Percentiles rank a stretch among this genome's conserved stretches.
phyloP scores from a whole-genome alignment of 2,113 vertebrate species.

The Silurus asotus region DNA sequence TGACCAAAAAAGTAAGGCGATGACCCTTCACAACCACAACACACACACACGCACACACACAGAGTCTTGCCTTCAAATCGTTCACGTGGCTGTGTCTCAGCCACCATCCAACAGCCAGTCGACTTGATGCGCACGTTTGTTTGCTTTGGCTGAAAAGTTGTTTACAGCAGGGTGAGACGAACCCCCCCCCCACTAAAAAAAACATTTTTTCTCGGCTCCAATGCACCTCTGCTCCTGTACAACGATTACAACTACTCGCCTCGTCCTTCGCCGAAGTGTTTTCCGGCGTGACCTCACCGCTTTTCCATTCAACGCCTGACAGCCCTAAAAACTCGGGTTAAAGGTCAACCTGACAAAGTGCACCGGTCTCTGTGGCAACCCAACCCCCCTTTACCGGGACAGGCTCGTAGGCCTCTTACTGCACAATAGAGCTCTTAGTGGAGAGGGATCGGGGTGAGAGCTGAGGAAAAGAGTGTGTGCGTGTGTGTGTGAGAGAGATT shows the following conservation, averaged over 20 bases:
- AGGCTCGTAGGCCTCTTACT: conserved; percentile 79
- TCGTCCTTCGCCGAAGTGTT: conserved; percentile 73
- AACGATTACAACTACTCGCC: conserved; percentile 60
- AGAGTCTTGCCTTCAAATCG: too few relatives aligned
- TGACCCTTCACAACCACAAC: neutral
- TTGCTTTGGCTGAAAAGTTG: conserved; percentile 42
- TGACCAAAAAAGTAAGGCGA: neutral
- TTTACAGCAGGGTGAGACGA: conserved; percentile 44
- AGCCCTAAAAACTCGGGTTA: conserved; percentile 73
- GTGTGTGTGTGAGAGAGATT: conserved; percentile 17
- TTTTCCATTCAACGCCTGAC: conserved; percentile 71
- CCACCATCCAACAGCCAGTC: conserved; percentile 9
- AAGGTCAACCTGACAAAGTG: conserved; percentile 78
- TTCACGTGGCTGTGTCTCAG: neutral
- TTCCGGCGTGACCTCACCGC: conserved; percentile 72
- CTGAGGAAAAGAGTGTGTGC: conserved; percentile 45
- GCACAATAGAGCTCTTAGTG: conserved; percentile 82
- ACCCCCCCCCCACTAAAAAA: neutral
- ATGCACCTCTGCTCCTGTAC: neutral
- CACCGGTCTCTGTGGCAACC: conserved; percentile 72
- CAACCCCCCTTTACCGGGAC: conserved; percentile 65
- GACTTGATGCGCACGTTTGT: conserved; percentile 30
- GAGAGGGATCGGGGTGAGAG: conserved; percentile 67
- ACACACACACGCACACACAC: neutral
- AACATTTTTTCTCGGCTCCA: conserved; percentile 4